Conservation (phyloP, 2,113 vertebrate genomes). For the Amphiprion percula region DNA sequence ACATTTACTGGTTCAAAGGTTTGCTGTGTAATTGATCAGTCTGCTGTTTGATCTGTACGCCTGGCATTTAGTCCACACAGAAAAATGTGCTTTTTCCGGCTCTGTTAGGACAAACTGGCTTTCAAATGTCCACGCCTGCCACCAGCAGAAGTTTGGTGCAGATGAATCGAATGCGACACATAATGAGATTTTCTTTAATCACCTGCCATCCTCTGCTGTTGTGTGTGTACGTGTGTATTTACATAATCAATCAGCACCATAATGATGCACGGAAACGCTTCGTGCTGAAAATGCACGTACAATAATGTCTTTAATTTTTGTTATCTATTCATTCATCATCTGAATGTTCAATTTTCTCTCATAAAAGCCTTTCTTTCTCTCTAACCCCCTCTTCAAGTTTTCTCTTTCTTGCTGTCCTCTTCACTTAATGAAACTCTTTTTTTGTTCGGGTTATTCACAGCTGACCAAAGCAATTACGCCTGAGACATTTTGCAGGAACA, state of each 20-base stretch:
- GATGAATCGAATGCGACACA: slow-evolving; percentile 19
- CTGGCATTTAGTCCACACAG: slow-evolving; percentile 71
- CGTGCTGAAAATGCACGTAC: not conserved
- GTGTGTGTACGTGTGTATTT: not conserved
- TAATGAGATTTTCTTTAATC: slow-evolving; percentile 43
- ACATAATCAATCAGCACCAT: slow-evolving; percentile 28
- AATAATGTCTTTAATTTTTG: slow-evolving; percentile 10
- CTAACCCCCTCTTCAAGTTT: slow-evolving; percentile 1
- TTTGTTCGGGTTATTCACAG: slow-evolving; percentile 44
- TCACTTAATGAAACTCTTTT: slow-evolving; percentile 61
- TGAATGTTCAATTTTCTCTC: slow-evolving; percentile 18
- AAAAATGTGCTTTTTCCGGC: slow-evolving; percentile 36
- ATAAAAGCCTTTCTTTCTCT: slow-evolving; percentile 3
- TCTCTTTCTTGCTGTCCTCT: slow-evolving; percentile 7
- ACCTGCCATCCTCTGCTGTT: not conserved
- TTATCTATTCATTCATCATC: not conserved
- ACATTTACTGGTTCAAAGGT: slow-evolving; percentile 74
- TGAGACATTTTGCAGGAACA: slow-evolving; percentile 49
- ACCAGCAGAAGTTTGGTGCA: slow-evolving; percentile 1
- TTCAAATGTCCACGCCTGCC: slow-evolving; percentile 42
- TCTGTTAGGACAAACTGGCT: slow-evolving; percentile 46
- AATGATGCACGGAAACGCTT: not conserved
- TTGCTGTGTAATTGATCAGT: slow-evolving; percentile 74
- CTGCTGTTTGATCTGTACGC: slow-evolving; percentile 72
- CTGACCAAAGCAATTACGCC: slow-evolving; percentile 59